phyloP scores from a whole-genome alignment of 2,888 invertebrate genomes.

The Polydrusus cervinus region DNA sequence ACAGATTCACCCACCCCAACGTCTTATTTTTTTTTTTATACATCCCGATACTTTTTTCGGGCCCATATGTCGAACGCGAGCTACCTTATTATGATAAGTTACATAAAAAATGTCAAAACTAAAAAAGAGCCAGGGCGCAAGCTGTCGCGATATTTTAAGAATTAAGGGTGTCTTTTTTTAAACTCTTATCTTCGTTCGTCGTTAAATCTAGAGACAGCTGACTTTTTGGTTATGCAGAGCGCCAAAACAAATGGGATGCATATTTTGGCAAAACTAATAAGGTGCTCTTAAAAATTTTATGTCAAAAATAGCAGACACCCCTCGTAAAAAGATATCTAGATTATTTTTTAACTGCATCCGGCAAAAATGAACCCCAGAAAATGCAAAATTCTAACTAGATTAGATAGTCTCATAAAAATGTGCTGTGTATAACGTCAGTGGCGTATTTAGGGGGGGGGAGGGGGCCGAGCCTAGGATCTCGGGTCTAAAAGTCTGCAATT shows the following conservation, averaged over 20 bases:
- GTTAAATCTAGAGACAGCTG: constrained; percentile 52
- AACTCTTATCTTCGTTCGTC: constrained; percentile 43
- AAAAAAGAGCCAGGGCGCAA: constrained; percentile 46
- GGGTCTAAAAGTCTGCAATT: too few species aligned
- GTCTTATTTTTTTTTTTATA: constrained; percentile 43
- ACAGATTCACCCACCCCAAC: constrained; percentile 17
- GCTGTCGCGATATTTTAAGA: constrained; percentile 53
- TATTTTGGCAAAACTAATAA: constrained; percentile 50
- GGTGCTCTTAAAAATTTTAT: constrained; percentile 36
- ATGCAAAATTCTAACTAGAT: too few species aligned
- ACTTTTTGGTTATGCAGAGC: constrained; percentile 51
- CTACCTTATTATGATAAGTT: constrained; percentile 38
- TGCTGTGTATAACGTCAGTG: too few species aligned
- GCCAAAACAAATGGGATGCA: constrained; percentile 40
- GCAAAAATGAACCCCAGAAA: constrained; percentile 14
- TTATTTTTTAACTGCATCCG: constrained; percentile 44
- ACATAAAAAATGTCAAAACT: constrained; percentile 28
- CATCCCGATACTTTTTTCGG: constrained; percentile 39
- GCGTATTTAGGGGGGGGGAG: too few species aligned
- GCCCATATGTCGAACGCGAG: constrained; percentile 40
- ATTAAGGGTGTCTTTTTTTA: constrained; percentile 50
- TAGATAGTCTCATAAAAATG: too few species aligned
- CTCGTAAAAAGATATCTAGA: constrained; percentile 45
- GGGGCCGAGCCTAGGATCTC: too few species aligned
- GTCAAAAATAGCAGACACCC: constrained; percentile 42